Base-by-base conservation (phyloP, 2,797 vertebrate genomes). In the Heliangelus exortis region DNA sequence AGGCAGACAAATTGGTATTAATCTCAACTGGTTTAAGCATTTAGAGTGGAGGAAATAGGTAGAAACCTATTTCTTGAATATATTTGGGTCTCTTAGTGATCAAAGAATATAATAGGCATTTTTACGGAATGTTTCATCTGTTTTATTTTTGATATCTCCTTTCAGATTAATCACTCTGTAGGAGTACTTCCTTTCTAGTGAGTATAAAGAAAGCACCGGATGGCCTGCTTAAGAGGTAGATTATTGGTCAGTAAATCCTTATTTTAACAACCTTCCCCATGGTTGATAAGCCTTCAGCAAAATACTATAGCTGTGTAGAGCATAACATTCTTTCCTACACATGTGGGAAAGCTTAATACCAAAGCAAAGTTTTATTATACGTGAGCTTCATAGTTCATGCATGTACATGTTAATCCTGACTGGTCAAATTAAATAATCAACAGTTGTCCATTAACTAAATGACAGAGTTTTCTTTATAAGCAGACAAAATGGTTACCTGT, bases 201-300 rank as follows among this genome's bases (percentile, higher is more conserved):
- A 58, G 5, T 22, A 45, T 26, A 84, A 84, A 81, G 45, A 15
- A 77, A 87, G 19, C 6, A 29, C 0, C 1, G 15, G 5, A 28
- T 82, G 53, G 23, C 26, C 39, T 78, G 16, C 19, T 80, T 75
- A 79, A 79, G 19, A 62, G 29, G 23, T 28, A 86, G 72, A 67
- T 92, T 84, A 79, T 51, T 76, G 16, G 43, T 76, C 72, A 91
- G 63, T 89, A 94, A 91, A 76, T 91, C 61, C 17, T 53, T 78
- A 34, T 45, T 94, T 92, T 59, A 95, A 39, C 48, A 54, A 48
- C 33, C 4, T 89, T 79, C 84, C 59, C 55, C 0, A 0, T 77
- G 81, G 21, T 22, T 89, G 51, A 17, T 58, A 84, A 89, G 47
- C 26, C 58, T 91, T 79, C 34, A 79, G n/a, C n/a, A 84, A 48